Conservation (phyloP, 1,140 invertebrate species). For the Psix sp. region DNA sequence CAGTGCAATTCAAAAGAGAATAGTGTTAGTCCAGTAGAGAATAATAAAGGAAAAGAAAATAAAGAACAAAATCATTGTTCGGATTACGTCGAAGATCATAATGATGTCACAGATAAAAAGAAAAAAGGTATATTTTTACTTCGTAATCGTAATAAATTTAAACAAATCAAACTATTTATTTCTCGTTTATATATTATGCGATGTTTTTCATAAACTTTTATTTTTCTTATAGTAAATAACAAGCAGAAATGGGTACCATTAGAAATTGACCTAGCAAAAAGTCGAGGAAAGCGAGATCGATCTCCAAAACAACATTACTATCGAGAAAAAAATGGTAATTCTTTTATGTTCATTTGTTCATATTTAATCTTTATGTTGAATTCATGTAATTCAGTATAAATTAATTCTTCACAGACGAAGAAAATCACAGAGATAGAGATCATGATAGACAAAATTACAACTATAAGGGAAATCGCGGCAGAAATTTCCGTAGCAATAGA, state of each 20-base stretch:
- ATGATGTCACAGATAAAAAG: constrained; percentile 72
- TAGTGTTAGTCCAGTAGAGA: constrained; percentile 63
- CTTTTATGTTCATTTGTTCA: neutral
- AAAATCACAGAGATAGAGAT: constrained; percentile 70
- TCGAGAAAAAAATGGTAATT: constrained; percentile 71
- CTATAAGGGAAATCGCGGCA: constrained; percentile 65
- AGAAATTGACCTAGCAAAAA: constrained; percentile 82
- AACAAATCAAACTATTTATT: too few relatives aligned
- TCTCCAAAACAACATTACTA: constrained; percentile 72
- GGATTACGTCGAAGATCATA: constrained; percentile 72
- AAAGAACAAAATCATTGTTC: constrained; percentile 72
- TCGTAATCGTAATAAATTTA: too few relatives aligned
- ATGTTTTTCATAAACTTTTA: constrained; percentile 1
- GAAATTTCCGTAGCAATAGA: constrained; percentile 63
- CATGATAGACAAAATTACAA: constrained; percentile 68
- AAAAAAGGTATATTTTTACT: constrained; percentile 76
- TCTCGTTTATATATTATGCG: too few relatives aligned
- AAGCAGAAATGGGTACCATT: constrained; percentile 86
- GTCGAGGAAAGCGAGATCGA: constrained; percentile 69
- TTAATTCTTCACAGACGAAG: constrained; percentile 59
- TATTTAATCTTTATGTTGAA: constrained; percentile 16
- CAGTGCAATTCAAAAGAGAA: constrained; percentile 64
- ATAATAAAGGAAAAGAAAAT: constrained; percentile 71
- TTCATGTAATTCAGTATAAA: constrained; percentile 7
- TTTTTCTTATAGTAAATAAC: constrained; percentile 77